phyloP scores from a whole-genome alignment of 64 coral and sea anemone genomes.

The Cladopsammia gracilis region DNA sequence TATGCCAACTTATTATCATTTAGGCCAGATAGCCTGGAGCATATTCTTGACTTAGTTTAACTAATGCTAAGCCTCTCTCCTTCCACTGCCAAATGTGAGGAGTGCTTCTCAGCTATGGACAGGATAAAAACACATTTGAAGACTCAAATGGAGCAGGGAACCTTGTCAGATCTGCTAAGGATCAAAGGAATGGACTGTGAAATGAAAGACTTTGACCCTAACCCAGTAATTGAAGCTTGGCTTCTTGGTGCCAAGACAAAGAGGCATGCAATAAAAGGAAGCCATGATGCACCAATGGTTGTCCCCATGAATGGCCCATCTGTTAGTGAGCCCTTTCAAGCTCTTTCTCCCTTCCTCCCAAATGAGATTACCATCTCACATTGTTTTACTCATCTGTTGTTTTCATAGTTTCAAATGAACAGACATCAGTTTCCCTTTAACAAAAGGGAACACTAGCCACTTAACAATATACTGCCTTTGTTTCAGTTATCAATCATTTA shows the following conservation, averaged over 20 bases:
- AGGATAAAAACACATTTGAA: slow-evolving; percentile 38
- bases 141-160: slow-evolving; percentile 33
- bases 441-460: no score
- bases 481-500: no score
- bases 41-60: slow-evolving; percentile 6
- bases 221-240: slow-evolving; percentile 39
- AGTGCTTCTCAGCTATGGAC: slow-evolving; percentile 18
- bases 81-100: slow-evolving; percentile 41
- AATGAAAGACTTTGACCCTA: slow-evolving; percentile 51
- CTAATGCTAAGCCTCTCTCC: background rate
- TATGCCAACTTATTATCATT: background rate
- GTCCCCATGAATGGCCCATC: slow-evolving; percentile 38
- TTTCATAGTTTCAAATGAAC: no score
- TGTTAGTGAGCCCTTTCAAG: slow-evolving; percentile 39
- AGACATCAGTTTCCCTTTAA: no score
- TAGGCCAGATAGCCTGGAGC: slow-evolving; percentile 10
- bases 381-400: no score
- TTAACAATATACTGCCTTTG: no score
- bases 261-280: slow-evolving; percentile 40
- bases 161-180: slow-evolving; percentile 46
- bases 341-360: slow-evolving; percentile 24
- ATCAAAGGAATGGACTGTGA: slow-evolving; percentile 52
- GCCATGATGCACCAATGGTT: slow-evolving; percentile 42
- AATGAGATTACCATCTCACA: no score
- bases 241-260: slow-evolving; percentile 60